A percentile compares a stretch with the other conserved stretches of the same genome.
Evolutionary conservation across 2,888 invertebrate genomes (phyloP).

Genomic region (Caenorhabditis uteleia): DNA sequence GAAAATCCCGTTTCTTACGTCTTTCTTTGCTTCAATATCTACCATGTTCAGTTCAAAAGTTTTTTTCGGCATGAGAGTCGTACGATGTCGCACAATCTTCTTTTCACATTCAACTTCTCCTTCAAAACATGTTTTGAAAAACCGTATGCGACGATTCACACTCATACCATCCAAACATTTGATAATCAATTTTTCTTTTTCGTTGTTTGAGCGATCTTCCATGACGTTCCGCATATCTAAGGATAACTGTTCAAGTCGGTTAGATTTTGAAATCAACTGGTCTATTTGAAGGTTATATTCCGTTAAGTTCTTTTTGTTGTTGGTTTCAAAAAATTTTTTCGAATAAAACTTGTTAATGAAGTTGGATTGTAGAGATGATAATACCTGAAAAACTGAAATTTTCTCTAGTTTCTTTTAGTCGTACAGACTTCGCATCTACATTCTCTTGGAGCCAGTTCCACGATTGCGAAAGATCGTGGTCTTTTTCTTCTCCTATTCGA

Average conservation of each 20-base stretch:
- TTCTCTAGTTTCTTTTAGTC: neutral
- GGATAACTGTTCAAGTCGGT: conserved; percentile 34
- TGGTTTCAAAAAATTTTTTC: neutral
- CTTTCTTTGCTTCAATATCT: neutral
- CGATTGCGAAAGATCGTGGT: conserved; percentile 50
- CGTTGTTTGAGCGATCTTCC: neutral
- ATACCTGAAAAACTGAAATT: conserved; percentile 3
- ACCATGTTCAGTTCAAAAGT: neutral
- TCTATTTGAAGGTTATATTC: neutral
- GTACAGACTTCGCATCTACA: conserved; percentile 48
- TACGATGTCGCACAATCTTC: conserved; percentile 14
- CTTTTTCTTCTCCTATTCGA: conserved; percentile 37
- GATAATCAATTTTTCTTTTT: neutral
- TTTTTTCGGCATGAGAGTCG: conserved; percentile 3
- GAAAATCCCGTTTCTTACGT: neutral
- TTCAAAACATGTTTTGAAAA: conserved; percentile 2
- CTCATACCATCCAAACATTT: neutral
- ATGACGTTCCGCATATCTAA: conserved; percentile 12
- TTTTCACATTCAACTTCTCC: conserved; percentile 1
- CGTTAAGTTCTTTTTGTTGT: conserved; percentile 2
- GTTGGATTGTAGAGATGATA: conserved; percentile 32
- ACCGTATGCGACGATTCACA: neutral
- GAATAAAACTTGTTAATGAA: conserved; percentile 40
- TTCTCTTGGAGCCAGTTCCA: conserved; percentile 50
- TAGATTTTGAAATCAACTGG: no score